A percentile compares a stretch with the other conserved stretches of the same genome.
These are phyloP conservation scores for Tragelaphus scriptus DNA, from an alignment of 2,113 vertebrate species.

Conservation along the genomic window DNA sequence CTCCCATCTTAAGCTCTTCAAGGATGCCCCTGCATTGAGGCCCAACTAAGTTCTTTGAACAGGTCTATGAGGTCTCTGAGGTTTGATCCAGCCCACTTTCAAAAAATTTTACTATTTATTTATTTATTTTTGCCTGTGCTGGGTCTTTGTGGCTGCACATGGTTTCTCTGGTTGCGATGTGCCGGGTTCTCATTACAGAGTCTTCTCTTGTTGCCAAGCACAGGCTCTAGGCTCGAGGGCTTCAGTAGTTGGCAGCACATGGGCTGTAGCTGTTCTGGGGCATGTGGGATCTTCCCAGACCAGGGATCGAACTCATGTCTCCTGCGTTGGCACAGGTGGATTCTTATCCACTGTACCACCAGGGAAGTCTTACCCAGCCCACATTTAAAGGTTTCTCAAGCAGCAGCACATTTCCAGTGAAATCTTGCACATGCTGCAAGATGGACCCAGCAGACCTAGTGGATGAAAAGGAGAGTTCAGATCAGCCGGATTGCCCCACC, in stretches of 20 bases:
- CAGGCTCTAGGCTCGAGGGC: neutral
- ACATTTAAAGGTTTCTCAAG: neutral
- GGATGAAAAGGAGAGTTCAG: neutral
- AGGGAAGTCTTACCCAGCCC: neutral
- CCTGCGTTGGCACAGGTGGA: rapidly evolving
- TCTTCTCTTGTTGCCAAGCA: neutral
- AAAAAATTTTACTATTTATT: neutral
- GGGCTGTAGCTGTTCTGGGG: neutral
- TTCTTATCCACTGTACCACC: neutral
- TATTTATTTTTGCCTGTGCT: neutral
- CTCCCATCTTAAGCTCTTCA: no score
- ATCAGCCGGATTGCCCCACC: neutral
- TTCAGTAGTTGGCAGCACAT: neutral
- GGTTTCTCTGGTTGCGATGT: neutral
- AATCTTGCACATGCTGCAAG: neutral
- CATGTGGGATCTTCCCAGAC: neutral
- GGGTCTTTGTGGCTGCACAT: neutral
- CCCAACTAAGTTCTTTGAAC: neutral
- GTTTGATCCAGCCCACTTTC: neutral
- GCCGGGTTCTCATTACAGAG: rapidly evolving
- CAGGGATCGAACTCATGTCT: neutral
- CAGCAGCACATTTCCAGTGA: rapidly evolving
- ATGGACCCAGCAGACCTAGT: neutral
- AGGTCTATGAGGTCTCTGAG: neutral
- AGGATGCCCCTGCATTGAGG: neutral